Percentiles rank a stretch among this genome's conserved stretches.
phyloP scores from a whole-genome alignment of 2,113 vertebrate species.

The Dendropsophus ebraccatus region DNA sequence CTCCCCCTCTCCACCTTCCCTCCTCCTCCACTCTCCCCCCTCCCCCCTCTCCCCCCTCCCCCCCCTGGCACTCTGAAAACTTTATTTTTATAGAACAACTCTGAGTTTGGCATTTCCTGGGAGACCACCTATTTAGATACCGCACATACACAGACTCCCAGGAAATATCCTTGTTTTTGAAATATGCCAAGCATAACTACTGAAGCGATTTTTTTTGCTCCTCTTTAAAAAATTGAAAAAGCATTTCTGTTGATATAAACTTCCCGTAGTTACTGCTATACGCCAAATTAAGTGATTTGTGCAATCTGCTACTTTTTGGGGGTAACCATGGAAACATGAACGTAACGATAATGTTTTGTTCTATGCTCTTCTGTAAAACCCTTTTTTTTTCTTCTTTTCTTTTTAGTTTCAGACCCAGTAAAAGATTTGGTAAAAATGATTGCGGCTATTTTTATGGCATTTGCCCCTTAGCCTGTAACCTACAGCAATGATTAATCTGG shows the following conservation, averaged over 20 bases:
- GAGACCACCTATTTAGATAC: not conserved
- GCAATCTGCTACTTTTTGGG: constrained; percentile 26
- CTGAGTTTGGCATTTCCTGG: not conserved
- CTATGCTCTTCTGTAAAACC: not conserved
- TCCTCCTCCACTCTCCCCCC: no score
- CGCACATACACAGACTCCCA: not conserved
- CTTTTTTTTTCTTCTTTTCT: not conserved
- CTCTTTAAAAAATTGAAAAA: not conserved
- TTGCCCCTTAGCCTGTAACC: not conserved
- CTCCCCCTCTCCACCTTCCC: no score
- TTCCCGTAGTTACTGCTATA: not conserved
- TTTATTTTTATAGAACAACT: no score
- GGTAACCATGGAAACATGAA: constrained; percentile 22
- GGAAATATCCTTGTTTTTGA: not conserved
- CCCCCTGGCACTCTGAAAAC: no score
- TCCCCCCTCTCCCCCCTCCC: no score
- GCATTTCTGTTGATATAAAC: not conserved
- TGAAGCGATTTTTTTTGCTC: not conserved
- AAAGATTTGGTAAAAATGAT: not conserved
- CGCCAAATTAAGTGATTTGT: constrained; percentile 24
- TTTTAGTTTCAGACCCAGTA: not conserved
- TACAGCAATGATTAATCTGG: not conserved
- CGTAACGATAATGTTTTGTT: not conserved
- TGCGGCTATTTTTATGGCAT: not conserved
- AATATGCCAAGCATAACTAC: not conserved